phyloP scores from a whole-genome alignment of 2,113 vertebrate genomes.

The Brachypteracias leptosomus region DNA sequence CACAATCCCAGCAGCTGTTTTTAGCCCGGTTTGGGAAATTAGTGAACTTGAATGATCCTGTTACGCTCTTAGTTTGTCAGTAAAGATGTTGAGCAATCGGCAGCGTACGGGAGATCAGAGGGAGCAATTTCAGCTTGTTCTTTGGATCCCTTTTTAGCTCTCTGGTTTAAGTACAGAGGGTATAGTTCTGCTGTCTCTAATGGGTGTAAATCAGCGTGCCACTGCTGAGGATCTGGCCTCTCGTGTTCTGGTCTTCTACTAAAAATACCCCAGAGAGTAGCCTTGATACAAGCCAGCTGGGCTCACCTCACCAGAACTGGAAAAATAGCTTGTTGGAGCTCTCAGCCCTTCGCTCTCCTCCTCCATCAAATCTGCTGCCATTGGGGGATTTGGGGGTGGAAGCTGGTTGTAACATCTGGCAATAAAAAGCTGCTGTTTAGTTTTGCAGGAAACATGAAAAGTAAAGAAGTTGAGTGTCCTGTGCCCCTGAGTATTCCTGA shows the following conservation, averaged over 20 bases:
- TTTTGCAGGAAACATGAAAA: neutral
- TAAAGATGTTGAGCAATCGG: constrained; percentile 69
- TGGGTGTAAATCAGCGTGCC: constrained; percentile 25
- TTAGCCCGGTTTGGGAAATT: constrained; percentile 76
- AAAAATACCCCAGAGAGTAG: constrained; percentile 40
- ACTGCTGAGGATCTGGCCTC: constrained; percentile 26
- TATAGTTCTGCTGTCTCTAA: neutral
- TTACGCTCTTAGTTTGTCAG: constrained; percentile 59
- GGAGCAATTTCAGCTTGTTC: neutral
- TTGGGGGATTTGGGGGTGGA: neutral
- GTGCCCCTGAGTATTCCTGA: neutral
- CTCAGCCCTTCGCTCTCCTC: neutral
- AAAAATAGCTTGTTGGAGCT: neutral
- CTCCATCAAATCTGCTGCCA: constrained; percentile 3
- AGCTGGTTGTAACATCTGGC: neutral
- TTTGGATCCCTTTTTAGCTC: constrained; percentile 37
- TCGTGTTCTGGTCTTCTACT: neutral
- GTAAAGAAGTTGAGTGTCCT: neutral
- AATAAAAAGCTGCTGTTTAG: neutral
- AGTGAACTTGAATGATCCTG: constrained; percentile 78
- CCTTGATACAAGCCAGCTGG: constrained; percentile 35
- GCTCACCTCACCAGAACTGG: constrained; percentile 29
- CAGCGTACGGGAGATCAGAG: constrained; percentile 50
- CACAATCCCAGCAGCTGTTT: constrained; percentile 77
- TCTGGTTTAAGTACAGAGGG: neutral